Conservation (phyloP, 2,113 vertebrate genomes). For the Grus americana region DNA sequence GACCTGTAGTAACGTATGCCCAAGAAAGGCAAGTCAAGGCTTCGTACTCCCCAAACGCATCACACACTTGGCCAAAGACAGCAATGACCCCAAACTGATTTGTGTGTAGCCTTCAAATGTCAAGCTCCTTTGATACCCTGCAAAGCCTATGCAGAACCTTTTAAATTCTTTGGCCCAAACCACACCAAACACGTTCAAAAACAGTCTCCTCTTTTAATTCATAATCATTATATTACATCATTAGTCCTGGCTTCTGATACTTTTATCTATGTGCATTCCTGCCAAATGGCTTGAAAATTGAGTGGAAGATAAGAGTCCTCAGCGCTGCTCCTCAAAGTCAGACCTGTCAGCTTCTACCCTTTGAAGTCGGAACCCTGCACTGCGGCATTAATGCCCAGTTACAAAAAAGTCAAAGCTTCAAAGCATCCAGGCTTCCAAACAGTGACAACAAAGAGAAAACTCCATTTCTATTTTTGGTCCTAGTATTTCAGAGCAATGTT, state of each 20-base stretch:
- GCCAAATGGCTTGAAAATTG: constrained; percentile 25
- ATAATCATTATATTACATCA: constrained; percentile 13
- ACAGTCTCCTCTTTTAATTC: background rate
- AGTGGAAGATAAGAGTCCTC: constrained; percentile 16
- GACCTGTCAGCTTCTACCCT: constrained; percentile 13
- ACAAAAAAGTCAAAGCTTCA: constrained; percentile 44
- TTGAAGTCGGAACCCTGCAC: constrained; percentile 57
- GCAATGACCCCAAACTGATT: background rate
- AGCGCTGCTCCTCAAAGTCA: background rate
- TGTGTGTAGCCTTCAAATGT: background rate
- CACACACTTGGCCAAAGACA: background rate
- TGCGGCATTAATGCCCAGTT: constrained; percentile 25
- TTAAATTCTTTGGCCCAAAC: background rate
- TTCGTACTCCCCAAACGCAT: background rate
- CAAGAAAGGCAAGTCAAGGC: background rate
- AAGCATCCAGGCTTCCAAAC: constrained; percentile 31
- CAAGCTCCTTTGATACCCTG: background rate
- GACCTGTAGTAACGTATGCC: background rate
- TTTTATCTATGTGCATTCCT: constrained; percentile 39
- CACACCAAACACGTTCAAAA: background rate
- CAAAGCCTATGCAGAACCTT: background rate
- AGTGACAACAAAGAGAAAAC: constrained; percentile 14
- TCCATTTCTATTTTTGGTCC: background rate
- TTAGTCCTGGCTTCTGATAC: constrained; percentile 22
- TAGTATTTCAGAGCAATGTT: background rate